Evolutionary conservation across 23 tunicate genomes (phyloP), one percentile per base, ranked within the genome.

Genomic region (Botrylloides violaceus): DNA sequence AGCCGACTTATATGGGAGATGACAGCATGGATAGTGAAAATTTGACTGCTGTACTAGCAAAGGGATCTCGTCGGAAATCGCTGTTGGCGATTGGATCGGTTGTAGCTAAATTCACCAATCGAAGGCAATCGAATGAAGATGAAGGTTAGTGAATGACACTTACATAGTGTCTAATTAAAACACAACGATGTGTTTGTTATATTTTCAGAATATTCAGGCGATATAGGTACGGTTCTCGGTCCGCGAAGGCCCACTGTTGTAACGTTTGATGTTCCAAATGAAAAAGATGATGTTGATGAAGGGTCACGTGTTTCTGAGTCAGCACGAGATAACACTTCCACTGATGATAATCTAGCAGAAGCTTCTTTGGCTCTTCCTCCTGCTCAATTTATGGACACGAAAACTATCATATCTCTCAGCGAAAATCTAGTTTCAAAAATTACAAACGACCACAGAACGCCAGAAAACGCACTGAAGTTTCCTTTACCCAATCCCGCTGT

Each of bases 1-100:
- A 49, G 32, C 84, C 84, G 5, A 80, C 84, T 4, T 80, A 80
- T 33, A 75, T 80, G 12, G 72, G 66, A 0, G 78, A 61, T 43
- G 84, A 76, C 4, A 62, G 63, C 27, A 64, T 71, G 66, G 27
- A 66, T 12, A 77, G 61, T 37, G 84, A 80, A 48, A 71, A 38
- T 21, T 39, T 80, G 12, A 71, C 71, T 2, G 31, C 84, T 26
- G 77, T 76, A 1, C 28, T 80, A 3, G 70, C 70, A 4, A 80
- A 80, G 53, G 39, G 73, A 29, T 36, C 81, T 6, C 81, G 81
- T 6, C 34, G 64, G 23, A 77, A 77, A 50, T 68, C 74, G 26
- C 55, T 77, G 23, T 73, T 73, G 6, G 47, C 65, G 19, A 66
- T 77, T 20, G 70, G 73, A 37, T 59, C 70, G 4, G 77, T 80